Evolutionary conservation across 2,888 invertebrate genomes (phyloP).

Genomic region (Cerceris ruficornis): DNA sequence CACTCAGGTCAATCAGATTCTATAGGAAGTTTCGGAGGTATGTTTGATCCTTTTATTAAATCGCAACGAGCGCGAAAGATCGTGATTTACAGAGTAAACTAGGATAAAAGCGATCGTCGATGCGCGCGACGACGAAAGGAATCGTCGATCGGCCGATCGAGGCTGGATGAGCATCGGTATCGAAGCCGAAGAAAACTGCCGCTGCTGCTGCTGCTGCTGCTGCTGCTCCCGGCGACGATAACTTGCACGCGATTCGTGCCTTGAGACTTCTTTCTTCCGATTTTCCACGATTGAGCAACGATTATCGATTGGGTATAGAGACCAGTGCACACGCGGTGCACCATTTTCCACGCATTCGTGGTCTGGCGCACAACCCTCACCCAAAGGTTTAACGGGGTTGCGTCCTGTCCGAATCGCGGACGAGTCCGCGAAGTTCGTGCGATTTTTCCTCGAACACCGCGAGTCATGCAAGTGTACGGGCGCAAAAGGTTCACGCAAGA

Average conservation of each 20-base stretch:
- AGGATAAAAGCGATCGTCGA: conserved; percentile 15
- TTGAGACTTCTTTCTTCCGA: conserved; percentile 46
- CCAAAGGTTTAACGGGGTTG: conserved; percentile 5
- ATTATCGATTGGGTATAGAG: conserved; percentile 58
- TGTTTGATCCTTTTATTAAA: not conserved
- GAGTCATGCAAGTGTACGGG: not conserved
- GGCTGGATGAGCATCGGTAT: conserved; percentile 22
- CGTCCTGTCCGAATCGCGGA: not conserved
- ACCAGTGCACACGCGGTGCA: conserved; percentile 40
- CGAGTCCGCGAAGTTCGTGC: not conserved
- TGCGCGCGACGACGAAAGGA: conserved; percentile 24
- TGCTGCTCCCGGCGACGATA: conserved; percentile 43
- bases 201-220: conserved; percentile 37
- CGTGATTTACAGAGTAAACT: not conserved
- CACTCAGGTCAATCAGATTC: too few relatives aligned
- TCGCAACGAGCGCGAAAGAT: too few relatives aligned
- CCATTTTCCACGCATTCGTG: not conserved
- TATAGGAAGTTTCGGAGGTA: not conserved
- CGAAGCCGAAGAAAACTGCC: conserved; percentile 34
- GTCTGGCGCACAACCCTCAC: conserved; percentile 12
- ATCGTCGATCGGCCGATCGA: conserved; percentile 19
- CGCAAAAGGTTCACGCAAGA: not conserved
- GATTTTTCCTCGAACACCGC: not conserved
- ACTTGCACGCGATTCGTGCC: conserved; percentile 34
- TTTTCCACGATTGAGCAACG: conserved; percentile 67